These are phyloP conservation scores for Lutraria rhynchaena DNA, from an alignment of 1,140 invertebrate genomes.

Conservation along the genomic window DNA sequence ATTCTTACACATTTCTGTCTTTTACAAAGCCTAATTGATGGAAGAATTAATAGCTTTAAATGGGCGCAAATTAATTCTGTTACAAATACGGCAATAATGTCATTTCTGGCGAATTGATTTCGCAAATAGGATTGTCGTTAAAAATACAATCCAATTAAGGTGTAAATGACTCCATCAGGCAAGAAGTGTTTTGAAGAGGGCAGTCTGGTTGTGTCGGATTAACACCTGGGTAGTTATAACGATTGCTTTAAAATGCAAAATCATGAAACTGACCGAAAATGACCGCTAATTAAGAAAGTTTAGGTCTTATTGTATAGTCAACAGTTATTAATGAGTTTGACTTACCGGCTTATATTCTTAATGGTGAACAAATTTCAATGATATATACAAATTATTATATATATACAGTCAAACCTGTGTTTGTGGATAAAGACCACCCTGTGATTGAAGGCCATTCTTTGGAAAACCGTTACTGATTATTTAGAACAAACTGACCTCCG, in stretches of 20 bases:
- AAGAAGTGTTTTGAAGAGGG: slow-evolving; percentile 27
- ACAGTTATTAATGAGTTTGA: too few relatives aligned
- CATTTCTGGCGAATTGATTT: slow-evolving; percentile 28
- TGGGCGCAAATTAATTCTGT: slow-evolving; percentile 54
- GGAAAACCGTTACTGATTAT: too few relatives aligned
- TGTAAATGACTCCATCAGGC: slow-evolving; percentile 37
- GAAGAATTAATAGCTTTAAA: slow-evolving; percentile 56
- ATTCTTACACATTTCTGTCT: slow-evolving; percentile 50
- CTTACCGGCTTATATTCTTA: too few relatives aligned
- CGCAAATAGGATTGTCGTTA: slow-evolving; percentile 39
- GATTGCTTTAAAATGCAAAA: background rate
- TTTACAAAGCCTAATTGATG: slow-evolving; percentile 54
- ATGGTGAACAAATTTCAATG: too few relatives aligned
- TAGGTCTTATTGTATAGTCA: too few relatives aligned
- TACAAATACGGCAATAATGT: slow-evolving; percentile 49
- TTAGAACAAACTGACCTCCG: too few relatives aligned
- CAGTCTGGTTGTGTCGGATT: background rate
- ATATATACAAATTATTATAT: too few relatives aligned
- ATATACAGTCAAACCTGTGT: too few relatives aligned
- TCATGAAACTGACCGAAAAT: background rate
- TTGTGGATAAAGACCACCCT: too few relatives aligned
- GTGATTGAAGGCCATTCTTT: too few relatives aligned
- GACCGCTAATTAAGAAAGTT: too few relatives aligned
- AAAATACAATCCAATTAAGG: slow-evolving; percentile 25
- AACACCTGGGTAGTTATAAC: background rate